Evolutionary conservation across 1,140 invertebrate species (phyloP), one percentile per base, ranked within the genome.

Genomic region (Pararge aegeria): DNA sequence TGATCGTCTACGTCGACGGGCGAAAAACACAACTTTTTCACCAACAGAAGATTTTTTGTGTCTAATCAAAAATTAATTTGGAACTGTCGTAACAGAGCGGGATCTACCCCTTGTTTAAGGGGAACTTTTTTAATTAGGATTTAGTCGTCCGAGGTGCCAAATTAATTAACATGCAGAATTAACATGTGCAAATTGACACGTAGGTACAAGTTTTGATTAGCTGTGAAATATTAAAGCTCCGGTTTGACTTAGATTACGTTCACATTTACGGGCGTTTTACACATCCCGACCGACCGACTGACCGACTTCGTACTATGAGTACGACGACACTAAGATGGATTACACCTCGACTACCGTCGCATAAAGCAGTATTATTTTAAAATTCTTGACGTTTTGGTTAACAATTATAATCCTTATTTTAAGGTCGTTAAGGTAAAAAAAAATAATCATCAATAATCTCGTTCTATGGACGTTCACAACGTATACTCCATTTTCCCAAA

Each of bases 71-170:
- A 34, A 10, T 34, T 34, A 34, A 34, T 34, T 34, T 10, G 4
- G 10, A 34, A 34, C 30, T 34, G 30, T 34, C 30, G 10, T 34
- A 34, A 34, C 30, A 34, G 10, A 3, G 7, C 30, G 2, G 9
- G 7, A 12, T 7, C 2, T 34, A 34, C 1, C 30, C 38, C 38
- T 12, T 15, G 5, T 13, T 42, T 16, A 5, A 18, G 38, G 38
- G 38, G 38, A 16, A 42, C 13, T 42, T 42, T 42, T 42, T 42
- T 42, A 42, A 42, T 42, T 42, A 42, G 24, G 24, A 34, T 12
- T n/a, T 10, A 34, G 9, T 34, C 30, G 10, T 34, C 30, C 30
- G 10, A 42, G 38, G 38, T 42, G 38, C 38, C 13, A 18, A 42
- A 42, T 42, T 42, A 42, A 42, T 42, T 42, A 42, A 42, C 30